phyloP scores from a whole-genome alignment of 2,888 invertebrate species.

The Melanargia galathea region DNA sequence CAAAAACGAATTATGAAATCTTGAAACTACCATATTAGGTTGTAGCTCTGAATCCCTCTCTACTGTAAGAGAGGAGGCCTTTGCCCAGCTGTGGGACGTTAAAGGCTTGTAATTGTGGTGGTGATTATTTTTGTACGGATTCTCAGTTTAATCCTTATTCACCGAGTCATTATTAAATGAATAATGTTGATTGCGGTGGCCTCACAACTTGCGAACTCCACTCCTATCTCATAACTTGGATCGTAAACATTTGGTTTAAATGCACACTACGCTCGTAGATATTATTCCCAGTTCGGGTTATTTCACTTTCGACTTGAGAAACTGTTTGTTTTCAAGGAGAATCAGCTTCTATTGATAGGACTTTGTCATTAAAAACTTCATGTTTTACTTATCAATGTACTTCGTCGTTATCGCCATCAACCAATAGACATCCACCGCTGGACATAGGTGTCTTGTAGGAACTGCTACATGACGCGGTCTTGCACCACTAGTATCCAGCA shows the following conservation, averaged over 20 bases:
- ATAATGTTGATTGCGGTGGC: constrained; percentile 74
- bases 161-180: constrained; percentile 59
- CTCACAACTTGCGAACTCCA: constrained; percentile 59
- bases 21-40: too few species aligned
- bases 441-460: too few species aligned
- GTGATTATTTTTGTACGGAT: constrained; percentile 13
- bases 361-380: neutral
- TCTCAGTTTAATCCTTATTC: constrained; percentile 45
- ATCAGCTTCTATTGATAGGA: constrained; percentile 31
- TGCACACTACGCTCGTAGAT: constrained; percentile 7
- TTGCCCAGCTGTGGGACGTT: too few species aligned
- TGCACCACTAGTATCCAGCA: too few species aligned
- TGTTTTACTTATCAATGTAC: too few species aligned
- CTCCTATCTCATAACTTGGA: constrained; percentile 56
- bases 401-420: too few species aligned
- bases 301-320: constrained; percentile 15
- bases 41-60: too few species aligned
- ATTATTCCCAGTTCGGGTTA: constrained; percentile 6
- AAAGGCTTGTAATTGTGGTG: neutral
- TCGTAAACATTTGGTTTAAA: constrained; percentile 52
- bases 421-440: too few species aligned
- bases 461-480: too few species aligned
- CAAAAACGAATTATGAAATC: too few species aligned
- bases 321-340: constrained; percentile 14
- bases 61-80: too few species aligned